Conservation (phyloP, 2,797 vertebrate species). For the Intellagama lesueurii region DNA sequence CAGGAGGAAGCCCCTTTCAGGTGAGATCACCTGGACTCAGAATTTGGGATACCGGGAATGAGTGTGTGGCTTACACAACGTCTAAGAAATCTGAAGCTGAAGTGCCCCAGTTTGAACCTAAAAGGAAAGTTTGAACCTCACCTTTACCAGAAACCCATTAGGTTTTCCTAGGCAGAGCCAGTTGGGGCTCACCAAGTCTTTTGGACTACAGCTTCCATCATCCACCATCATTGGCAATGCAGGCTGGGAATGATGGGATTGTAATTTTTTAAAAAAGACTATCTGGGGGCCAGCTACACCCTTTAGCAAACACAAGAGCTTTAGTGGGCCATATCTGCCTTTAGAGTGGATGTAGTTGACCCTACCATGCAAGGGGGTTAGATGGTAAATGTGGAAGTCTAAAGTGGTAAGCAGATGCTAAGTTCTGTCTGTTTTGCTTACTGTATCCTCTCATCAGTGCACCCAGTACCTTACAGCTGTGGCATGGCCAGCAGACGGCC, state of each 20-base stretch:
- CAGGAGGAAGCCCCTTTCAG: conserved; percentile 90
- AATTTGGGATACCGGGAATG: neutral
- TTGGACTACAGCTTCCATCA: neutral
- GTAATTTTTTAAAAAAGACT: too few relatives aligned
- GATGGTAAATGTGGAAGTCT: too few relatives aligned
- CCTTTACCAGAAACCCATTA: neutral
- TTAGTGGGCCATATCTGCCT: neutral
- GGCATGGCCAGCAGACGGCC: too few relatives aligned
- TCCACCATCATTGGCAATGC: neutral
- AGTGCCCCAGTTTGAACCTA: neutral
- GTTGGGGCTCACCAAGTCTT: neutral
- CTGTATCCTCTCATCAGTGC: too few relatives aligned
- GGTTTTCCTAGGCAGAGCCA: neutral
- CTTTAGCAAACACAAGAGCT: neutral
- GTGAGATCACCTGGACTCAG: conserved; percentile 70
- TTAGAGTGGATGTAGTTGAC: neutral
- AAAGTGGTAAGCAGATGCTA: neutral
- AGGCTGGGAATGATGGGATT: neutral
- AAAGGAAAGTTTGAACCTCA: neutral
- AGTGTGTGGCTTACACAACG: neutral
- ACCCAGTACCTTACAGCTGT: too few relatives aligned
- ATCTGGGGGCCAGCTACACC: neutral
- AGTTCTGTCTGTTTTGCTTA: neutral
- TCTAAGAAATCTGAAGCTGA: neutral
- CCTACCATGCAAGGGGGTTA: neutral